Evolutionary conservation across 2,888 invertebrate genomes (phyloP).

Genomic region (Ophion ellenae): DNA sequence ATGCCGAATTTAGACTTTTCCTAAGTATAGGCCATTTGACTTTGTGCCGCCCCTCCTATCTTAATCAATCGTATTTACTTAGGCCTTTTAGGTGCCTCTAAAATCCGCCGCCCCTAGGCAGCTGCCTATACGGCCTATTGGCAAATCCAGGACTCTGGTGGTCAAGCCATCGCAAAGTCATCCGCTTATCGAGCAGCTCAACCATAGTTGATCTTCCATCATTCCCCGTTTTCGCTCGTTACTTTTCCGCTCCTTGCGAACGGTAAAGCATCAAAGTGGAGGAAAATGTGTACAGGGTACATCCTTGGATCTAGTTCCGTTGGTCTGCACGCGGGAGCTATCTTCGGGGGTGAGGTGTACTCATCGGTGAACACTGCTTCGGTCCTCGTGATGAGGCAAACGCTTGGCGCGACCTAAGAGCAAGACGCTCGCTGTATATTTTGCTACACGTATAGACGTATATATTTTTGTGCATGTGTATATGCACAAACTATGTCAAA

Average conservation of each 20-base stretch:
- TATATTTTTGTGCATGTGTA: neutral
- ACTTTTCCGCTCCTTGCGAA: neutral
- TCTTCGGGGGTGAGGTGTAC: conserved; percentile 53
- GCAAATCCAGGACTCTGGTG: too few relatives aligned
- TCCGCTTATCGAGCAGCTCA: too few relatives aligned
- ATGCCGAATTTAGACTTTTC: too few relatives aligned
- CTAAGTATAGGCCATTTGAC: too few relatives aligned
- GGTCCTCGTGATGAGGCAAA: conserved; percentile 42
- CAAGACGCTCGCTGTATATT: conserved; percentile 22
- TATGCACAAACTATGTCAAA: neutral
- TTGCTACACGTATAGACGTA: neutral
- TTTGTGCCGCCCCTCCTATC: too few relatives aligned
- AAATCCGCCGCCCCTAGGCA: too few relatives aligned
- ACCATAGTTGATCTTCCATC: too few relatives aligned
- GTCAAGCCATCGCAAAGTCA: too few relatives aligned
- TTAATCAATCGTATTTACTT: too few relatives aligned
- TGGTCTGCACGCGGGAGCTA: conserved; percentile 10
- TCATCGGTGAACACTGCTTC: conserved; percentile 33
- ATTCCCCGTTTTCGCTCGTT: too few relatives aligned
- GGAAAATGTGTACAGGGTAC: neutral
- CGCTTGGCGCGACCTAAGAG: conserved; percentile 50
- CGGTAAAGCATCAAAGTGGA: neutral
- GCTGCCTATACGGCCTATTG: too few relatives aligned
- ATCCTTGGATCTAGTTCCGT: conserved; percentile 42
- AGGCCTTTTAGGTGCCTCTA: too few relatives aligned